phyloP scores from a whole-genome alignment of 2,797 vertebrate genomes.

The Chelmon rostratus region DNA sequence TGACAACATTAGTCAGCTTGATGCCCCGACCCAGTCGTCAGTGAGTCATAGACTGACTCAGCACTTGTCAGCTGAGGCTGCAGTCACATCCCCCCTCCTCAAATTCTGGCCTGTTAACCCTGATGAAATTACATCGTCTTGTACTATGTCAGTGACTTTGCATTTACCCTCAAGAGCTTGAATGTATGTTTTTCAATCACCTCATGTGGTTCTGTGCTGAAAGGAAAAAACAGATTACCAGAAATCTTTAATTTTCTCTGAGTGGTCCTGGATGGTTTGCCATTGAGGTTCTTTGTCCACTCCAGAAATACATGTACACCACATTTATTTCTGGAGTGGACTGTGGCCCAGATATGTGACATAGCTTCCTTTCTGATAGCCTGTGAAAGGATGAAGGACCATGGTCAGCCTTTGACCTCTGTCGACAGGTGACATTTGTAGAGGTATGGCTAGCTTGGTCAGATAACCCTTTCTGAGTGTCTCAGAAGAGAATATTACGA shows the following conservation, averaged over 20 bases:
- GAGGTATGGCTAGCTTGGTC: background rate
- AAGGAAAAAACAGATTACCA: background rate
- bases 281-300: constrained; percentile 5
- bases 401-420: constrained; percentile 31
- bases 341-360: constrained; percentile 32
- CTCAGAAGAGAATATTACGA: background rate
- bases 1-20: constrained; percentile 60
- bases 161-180: background rate
- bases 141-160: constrained; percentile 23
- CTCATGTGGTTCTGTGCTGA: constrained; percentile 4
- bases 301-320: background rate
- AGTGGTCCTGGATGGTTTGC: background rate
- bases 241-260: background rate
- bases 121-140: constrained; percentile 60
- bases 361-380: constrained; percentile 25
- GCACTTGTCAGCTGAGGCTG: constrained; percentile 57
- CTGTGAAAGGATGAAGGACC: constrained; percentile 6
- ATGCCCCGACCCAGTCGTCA: constrained; percentile 36
- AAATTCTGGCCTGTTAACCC: constrained; percentile 40
- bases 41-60: constrained; percentile 43
- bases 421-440: constrained; percentile 41
- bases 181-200: constrained; percentile 11
- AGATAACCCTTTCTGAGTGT: background rate
- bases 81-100: constrained; percentile 66
- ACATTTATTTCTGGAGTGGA: constrained; percentile 47